These are phyloP conservation scores for Kryptolebias ocellatus DNA, from an alignment of 2,797 vertebrate genomes.

Conservation along the genomic window DNA sequence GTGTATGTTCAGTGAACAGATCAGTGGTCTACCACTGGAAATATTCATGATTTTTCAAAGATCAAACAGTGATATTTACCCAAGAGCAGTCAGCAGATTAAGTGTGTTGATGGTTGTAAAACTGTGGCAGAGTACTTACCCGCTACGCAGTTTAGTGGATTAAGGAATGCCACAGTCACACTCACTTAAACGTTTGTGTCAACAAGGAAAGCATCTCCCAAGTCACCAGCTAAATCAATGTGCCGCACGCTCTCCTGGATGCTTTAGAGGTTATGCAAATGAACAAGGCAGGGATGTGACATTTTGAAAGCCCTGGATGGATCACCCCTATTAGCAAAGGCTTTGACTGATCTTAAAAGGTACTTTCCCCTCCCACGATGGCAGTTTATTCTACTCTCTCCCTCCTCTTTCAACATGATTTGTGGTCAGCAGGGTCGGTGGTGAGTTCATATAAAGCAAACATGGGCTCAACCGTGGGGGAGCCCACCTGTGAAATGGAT, in stretches of 20 bases:
- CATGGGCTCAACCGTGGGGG: slow-evolving; percentile 45
- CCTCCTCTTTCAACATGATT: slow-evolving; percentile 73
- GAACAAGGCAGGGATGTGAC: slow-evolving; percentile 78
- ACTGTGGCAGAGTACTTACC: slow-evolving; percentile 64
- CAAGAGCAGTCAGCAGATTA: slow-evolving; percentile 63
- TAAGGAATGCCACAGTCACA: slow-evolving; percentile 76
- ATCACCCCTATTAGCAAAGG: slow-evolving; percentile 83
- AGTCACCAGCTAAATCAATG: slow-evolving; percentile 82
- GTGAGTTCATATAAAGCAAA: slow-evolving; percentile 80
- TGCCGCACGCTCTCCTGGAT: slow-evolving; percentile 59
- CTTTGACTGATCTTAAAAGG: slow-evolving; percentile 85
- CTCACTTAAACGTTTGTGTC: slow-evolving; percentile 79
- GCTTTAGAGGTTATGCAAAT: slow-evolving; percentile 87
- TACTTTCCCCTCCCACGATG: slow-evolving; percentile 73
- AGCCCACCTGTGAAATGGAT: slow-evolving; percentile 64
- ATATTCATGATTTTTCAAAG: slow-evolving; percentile 62
- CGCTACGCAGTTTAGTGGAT: slow-evolving; percentile 77
- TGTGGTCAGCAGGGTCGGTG: slow-evolving; percentile 74
- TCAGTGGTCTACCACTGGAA: slow-evolving; percentile 17
- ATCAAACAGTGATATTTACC: slow-evolving; percentile 74
- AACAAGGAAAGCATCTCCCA: slow-evolving; percentile 79
- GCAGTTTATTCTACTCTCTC: slow-evolving; percentile 69
- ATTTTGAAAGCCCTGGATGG: slow-evolving; percentile 86
- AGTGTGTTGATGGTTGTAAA: slow-evolving; percentile 69
- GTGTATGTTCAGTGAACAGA: slow-evolving; percentile 26